These are phyloP conservation scores for Volucella inflata DNA, from an alignment of 2,888 invertebrate genomes.

Conservation along the genomic window DNA sequence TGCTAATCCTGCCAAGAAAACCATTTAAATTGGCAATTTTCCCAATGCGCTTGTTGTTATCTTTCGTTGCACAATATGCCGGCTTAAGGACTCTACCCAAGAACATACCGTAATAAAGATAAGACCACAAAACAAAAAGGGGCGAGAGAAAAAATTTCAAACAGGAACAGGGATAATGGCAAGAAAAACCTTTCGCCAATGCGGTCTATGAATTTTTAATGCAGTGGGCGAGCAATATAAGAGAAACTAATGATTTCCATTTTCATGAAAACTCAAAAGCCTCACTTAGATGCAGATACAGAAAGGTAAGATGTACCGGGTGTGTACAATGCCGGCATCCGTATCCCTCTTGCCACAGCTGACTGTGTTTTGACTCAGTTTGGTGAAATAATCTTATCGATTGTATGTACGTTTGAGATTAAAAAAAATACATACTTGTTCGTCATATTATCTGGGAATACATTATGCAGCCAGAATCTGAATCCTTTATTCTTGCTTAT, in stretches of 20 bases:
- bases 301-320: background rate
- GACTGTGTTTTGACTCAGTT: conserved; percentile 38
- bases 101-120: conserved; percentile 67
- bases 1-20: conserved; percentile 69
- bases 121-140: conserved; percentile 67
- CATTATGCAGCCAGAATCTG: conserved; percentile 38
- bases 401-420: conserved; percentile 48
- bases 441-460: conserved; percentile 1
- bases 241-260: conserved; percentile 67
- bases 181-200: conserved; percentile 66
- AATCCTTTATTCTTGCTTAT: conserved; percentile 43
- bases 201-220: conserved; percentile 83
- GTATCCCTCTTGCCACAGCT: background rate
- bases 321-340: background rate
- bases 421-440: conserved; percentile 39
- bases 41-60: conserved; percentile 81
- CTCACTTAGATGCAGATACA: conserved; percentile 21
- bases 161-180: conserved; percentile 33
- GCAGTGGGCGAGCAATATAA: conserved; percentile 65
- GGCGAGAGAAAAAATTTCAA: conserved; percentile 5
- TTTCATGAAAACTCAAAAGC: conserved; percentile 57
- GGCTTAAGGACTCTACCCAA: conserved; percentile 58
- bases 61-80: conserved; percentile 74
- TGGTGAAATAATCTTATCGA: conserved; percentile 53
- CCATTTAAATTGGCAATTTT: conserved; percentile 83